Percentiles rank a stretch among this genome's conserved stretches.
Evolutionary conservation across 2,797 vertebrate genomes (phyloP).

Genomic region (Allobates femoralis): DNA sequence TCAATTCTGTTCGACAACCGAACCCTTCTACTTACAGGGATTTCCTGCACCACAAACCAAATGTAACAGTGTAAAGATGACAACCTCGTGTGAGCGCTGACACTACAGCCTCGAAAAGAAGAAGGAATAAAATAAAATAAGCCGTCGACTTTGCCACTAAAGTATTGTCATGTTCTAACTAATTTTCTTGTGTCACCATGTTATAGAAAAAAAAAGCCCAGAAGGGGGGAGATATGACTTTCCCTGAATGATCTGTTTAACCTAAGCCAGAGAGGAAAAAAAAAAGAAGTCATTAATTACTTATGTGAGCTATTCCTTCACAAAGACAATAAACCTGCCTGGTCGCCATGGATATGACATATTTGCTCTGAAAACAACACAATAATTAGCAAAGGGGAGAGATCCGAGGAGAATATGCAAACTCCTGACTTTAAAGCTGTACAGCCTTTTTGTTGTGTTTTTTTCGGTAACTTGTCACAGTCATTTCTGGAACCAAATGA

Average conservation of each 20-base stretch:
- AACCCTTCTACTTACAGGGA: conserved; percentile 65
- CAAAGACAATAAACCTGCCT: conserved; percentile 99
- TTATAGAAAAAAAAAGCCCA: conserved; percentile 67
- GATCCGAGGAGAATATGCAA: conserved; percentile 99
- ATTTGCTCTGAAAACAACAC: conserved; percentile 99
- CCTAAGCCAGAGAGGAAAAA: conserved; percentile 93
- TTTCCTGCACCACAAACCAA: conserved; percentile 67
- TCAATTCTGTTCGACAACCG: conserved; percentile 63
- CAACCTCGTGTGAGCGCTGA: conserved; percentile 76
- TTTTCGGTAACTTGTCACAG: conserved; percentile 68
- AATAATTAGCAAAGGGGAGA: conserved; percentile 99
- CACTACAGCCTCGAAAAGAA: conserved; percentile 74
- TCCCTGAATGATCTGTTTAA: conserved; percentile 99
- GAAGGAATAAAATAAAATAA: conserved; percentile 72
- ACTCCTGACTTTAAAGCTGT: conserved; percentile 97
- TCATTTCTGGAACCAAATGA: conserved; percentile 76
- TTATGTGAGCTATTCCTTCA: conserved; percentile 99
- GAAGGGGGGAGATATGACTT: conserved; percentile 85
- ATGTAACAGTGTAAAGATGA: conserved; percentile 70
- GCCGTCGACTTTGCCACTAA: conserved; percentile 81
- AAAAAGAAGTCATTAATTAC: conserved; percentile 99
- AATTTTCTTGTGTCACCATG: conserved; percentile 88
- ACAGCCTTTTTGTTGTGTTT: conserved; percentile 84
- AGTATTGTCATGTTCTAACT: conserved; percentile 91
- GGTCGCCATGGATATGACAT: conserved; percentile 99